phyloP scores from a whole-genome alignment of 2,797 vertebrate genomes.

The Alcedo atthis region DNA sequence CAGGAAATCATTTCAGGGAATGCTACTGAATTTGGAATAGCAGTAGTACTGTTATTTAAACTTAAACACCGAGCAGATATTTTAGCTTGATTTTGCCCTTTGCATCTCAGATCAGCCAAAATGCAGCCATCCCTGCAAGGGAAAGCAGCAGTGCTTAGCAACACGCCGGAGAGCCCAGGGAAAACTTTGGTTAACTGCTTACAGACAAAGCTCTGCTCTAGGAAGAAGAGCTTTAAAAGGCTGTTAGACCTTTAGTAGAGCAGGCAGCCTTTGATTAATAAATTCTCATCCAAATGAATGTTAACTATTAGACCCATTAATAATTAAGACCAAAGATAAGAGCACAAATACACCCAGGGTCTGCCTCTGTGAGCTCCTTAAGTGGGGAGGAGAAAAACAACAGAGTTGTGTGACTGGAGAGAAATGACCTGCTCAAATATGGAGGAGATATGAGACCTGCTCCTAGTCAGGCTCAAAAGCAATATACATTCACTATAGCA shows the following conservation, averaged over 20 bases:
- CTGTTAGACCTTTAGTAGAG: neutral
- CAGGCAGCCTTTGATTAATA: constrained; percentile 17
- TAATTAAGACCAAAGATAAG: neutral
- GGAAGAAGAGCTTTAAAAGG: neutral
- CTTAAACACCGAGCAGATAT: neutral
- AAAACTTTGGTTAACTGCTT: neutral
- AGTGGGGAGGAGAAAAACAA: neutral
- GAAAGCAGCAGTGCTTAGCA: neutral
- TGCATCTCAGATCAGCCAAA: neutral
- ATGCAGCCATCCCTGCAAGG: neutral
- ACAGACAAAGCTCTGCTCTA: neutral
- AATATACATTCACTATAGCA: neutral
- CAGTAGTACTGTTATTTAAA: neutral
- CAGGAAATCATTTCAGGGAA: constrained; percentile 24
- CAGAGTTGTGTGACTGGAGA: neutral
- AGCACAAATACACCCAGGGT: neutral
- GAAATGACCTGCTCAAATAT: neutral
- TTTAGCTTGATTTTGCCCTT: neutral
- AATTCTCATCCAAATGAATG: neutral
- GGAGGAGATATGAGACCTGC: neutral
- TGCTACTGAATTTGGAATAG: neutral
- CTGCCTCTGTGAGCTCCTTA: neutral
- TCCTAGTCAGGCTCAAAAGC: neutral
- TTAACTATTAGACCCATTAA: neutral
- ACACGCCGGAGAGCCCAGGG: neutral